A percentile compares a stretch with the other conserved stretches of the same genome.
Evolutionary conservation across 2,113 vertebrate genomes (phyloP).

Genomic region (Cercocebus atys): DNA sequence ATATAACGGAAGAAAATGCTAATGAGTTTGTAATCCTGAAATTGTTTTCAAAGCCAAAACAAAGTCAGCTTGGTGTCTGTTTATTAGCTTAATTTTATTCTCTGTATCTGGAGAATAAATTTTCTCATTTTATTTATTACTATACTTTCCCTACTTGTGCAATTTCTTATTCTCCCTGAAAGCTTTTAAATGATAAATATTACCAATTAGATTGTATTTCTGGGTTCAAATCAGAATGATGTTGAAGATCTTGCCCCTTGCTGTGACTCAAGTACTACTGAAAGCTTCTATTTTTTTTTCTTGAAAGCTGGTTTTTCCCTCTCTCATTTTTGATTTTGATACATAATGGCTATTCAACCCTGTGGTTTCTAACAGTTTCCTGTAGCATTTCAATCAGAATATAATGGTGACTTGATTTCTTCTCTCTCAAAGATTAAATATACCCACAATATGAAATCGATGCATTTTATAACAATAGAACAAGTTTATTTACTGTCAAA

Average conservation of each 20-base stretch:
- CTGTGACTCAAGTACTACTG: not conserved
- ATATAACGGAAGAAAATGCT: not conserved
- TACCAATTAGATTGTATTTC: slow-evolving; percentile 22
- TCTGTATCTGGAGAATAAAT: not conserved
- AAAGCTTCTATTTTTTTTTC: not conserved
- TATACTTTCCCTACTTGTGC: not conserved
- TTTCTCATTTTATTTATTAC: not conserved
- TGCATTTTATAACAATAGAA: not conserved
- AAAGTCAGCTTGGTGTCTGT: not conserved
- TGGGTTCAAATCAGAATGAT: not conserved
- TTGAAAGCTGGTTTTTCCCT: not conserved
- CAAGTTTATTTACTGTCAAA: slow-evolving; percentile 24
- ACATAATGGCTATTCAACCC: not conserved
- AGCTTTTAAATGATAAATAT: not conserved
- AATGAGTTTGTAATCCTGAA: slow-evolving; percentile 45
- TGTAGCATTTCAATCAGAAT: slow-evolving; percentile 27
- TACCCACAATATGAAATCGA: not conserved
- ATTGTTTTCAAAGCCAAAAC: not conserved
- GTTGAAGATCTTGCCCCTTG: not conserved
- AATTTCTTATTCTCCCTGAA: not conserved
- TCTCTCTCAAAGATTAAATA: not conserved
- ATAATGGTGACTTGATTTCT: not conserved
- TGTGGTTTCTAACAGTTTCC: slow-evolving; percentile 28
- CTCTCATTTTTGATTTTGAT: not conserved
- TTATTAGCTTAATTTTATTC: not conserved